Base-by-base conservation (phyloP, 1,140 invertebrate species). In the Matsumurasca onukii region DNA sequence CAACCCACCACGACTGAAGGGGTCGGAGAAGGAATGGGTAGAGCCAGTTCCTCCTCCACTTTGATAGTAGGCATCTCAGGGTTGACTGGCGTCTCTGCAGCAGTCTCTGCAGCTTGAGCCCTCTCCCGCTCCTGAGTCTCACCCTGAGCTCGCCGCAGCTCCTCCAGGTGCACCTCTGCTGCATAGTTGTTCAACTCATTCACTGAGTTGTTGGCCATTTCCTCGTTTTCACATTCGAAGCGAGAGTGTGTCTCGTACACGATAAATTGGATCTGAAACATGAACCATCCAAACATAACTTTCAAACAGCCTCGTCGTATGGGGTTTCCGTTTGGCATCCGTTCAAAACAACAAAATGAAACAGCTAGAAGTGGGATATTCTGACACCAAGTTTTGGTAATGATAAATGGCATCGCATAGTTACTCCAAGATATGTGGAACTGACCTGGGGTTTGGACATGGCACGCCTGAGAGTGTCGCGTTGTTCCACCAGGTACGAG, bases 181-280 rank as follows among this genome's bases (percentile, higher is more conserved):
- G 87, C 86, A 71, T 84, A 75, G 22, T 83, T 78, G 69, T 90
- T 90, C 3, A 88, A 83, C 70, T 88, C 82, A 0, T 84, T 80
- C 1, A 89, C 75, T 0, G 85, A 83, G 67, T 82, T 77, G 2
- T 81, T 78, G 24, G 88, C 84, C 82, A 89, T 87, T 34, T 83
- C 82, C 39, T 82, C 79, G 73, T 89, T 90, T 76, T 90, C 88
- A 1, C 84, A 82, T 39, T 81, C 82, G n/a, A 89, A 77, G 49
- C 87, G 83, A 0, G 88, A 89, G 77, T 89, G 88, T 0, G 88
- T 89, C 74, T 89, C 88, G 68, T 89, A 90, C 22, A 90, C 75
- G 17, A 89, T 83, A 72, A 89, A 80, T 74, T 90, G 88, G 15
- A 89, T 85, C 85, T 87, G 67, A 49, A 71, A 80, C 5, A n/a